Evolutionary conservation across 2,113 vertebrate species (phyloP), one percentile per base, ranked within the genome.

Genomic region (Microtus pennsylvanicus): DNA sequence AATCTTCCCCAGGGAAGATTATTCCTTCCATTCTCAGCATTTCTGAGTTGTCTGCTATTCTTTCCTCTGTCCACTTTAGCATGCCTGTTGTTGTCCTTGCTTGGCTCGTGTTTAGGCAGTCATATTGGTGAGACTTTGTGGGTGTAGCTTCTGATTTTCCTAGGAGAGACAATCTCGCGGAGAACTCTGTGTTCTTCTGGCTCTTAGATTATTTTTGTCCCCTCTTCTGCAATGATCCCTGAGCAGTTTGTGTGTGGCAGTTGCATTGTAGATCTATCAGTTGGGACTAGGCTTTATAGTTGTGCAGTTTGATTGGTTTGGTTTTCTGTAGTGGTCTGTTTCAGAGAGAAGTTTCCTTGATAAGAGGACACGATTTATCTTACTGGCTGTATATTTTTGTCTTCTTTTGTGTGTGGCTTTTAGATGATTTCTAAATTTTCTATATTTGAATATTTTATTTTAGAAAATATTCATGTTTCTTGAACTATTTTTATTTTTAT

Each of bases 401-500:
- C 28, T 87, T 45, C 69, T 61, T 83, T 42, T 42, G 12, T 42
- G 3, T 50, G 30, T 94, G 74, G 12, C 47, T 93, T 90, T 96
- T 78, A 87, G 42, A 58, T 91, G 28, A 26, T 93, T 86, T 81
- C 1, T 33, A 28, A 45, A 38, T 93, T 95, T 80, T 69, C 63
- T 96, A 10, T 81, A 50, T 93, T 80, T 90, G 58, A 21, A 11
- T n/a, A 96, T 94, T 94, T 92, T 50, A 45, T 87, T 96, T 95
- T 78, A 72, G 72, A 89, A 65, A 50, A 58, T 26, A 78, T 93
- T 93, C 42, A 61, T 87, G 93, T 95, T 95, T 94, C 7, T 21
- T 72, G 76, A 91, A 94, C 19, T 88, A 50, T 87, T 70, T 58
- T 67, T 38, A 35, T 72, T 87, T 94, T 74, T 52, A 42, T 75